Conservation (phyloP, 64 coral and sea anemone genomes). For the Acropora yongei region DNA sequence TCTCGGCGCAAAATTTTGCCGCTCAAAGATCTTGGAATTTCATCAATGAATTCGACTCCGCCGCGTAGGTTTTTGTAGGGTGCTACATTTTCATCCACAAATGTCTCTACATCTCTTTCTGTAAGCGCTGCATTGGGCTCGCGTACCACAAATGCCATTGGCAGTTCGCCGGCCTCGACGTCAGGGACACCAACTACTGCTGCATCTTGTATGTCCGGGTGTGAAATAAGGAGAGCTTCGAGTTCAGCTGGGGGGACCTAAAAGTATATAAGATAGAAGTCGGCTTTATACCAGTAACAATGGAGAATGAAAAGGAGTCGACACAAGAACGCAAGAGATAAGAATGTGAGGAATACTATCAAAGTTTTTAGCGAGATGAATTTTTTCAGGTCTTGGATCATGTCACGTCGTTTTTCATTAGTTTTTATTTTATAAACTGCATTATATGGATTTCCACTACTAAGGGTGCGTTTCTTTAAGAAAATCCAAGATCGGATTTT, state of each 20-base stretch:
- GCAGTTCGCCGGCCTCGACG: constrained; percentile 61
- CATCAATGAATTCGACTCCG: constrained; percentile 74
- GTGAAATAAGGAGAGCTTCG: constrained; percentile 62
- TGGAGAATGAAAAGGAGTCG: too few relatives aligned
- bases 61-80: constrained; percentile 78
- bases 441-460: too few relatives aligned
- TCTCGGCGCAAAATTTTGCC: constrained; percentile 78
- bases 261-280: background rate
- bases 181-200: constrained; percentile 76
- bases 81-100: constrained; percentile 61
- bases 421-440: too few relatives aligned
- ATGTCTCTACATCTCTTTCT: constrained; percentile 53
- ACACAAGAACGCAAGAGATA: too few relatives aligned
- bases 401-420: too few relatives aligned
- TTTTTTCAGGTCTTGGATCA: too few relatives aligned
- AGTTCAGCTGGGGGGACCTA: constrained; percentile 78
- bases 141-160: constrained; percentile 74
- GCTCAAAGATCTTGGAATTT: constrained; percentile 74
- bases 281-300: too few relatives aligned
- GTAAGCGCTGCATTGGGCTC: constrained; percentile 37
- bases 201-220: constrained; percentile 65
- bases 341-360: too few relatives aligned
- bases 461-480: too few relatives aligned
- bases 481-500: too few relatives aligned
- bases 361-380: too few relatives aligned